Percentiles rank a stretch among this genome's conserved stretches.
Conservation (phyloP, 2,888 invertebrate genomes). For the Aspidiotus rigidus region DNA sequence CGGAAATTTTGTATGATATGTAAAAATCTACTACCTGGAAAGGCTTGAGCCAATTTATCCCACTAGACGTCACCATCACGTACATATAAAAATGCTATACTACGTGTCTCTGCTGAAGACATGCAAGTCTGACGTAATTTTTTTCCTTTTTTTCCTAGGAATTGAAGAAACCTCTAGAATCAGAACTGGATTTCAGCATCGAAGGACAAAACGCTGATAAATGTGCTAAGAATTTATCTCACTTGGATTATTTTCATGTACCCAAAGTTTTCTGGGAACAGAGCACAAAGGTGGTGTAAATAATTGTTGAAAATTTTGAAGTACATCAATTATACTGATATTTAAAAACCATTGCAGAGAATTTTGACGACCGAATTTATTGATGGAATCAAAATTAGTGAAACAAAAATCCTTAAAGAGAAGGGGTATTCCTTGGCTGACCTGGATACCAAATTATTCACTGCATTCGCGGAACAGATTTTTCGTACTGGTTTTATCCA, state of each 20-base stretch:
- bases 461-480: slow-evolving; percentile 63
- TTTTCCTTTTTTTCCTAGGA: slow-evolving; percentile 45
- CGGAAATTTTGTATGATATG: too few relatives aligned
- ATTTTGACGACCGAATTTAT: slow-evolving; percentile 65
- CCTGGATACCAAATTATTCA: slow-evolving; percentile 58
- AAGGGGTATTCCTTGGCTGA: slow-evolving; percentile 53
- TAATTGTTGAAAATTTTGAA: too few relatives aligned
- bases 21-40: too few relatives aligned
- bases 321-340: too few relatives aligned
- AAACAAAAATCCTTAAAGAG: slow-evolving; percentile 48
- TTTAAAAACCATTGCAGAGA: slow-evolving; percentile 51
- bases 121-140: too few relatives aligned
- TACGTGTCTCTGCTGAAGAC: too few relatives aligned
- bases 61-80: too few relatives aligned
- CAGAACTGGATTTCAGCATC: slow-evolving; percentile 61
- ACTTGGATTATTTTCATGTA: slow-evolving; percentile 54
- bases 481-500: slow-evolving; percentile 69
- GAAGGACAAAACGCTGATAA: slow-evolving; percentile 61
- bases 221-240: slow-evolving; percentile 54
- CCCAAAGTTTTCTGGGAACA: slow-evolving; percentile 59
- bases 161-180: slow-evolving; percentile 52
- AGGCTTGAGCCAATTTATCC: too few relatives aligned
- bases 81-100: too few relatives aligned
- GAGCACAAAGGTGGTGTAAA: slow-evolving; percentile 50
- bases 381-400: slow-evolving; percentile 59